Conservation (phyloP, 2,888 invertebrate species). For the Mythimna impura region DNA sequence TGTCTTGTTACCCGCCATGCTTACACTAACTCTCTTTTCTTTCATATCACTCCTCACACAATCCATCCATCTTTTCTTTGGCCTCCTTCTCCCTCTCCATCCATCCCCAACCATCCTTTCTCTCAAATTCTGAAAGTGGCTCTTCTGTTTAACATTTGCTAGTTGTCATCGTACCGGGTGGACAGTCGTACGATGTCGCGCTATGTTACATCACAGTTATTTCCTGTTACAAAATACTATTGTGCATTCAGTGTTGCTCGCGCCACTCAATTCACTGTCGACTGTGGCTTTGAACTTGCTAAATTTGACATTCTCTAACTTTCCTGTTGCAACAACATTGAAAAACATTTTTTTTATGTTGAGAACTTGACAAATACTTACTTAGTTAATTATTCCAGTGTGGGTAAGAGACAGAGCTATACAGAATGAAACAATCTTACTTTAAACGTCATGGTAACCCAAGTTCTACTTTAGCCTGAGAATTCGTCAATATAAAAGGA, state of each 20-base stretch:
- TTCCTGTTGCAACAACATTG: neutral
- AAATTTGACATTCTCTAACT: slow-evolving; percentile 2
- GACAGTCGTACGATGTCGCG: slow-evolving; percentile 66
- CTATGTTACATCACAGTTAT: slow-evolving; percentile 67
- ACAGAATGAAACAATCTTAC: too few relatives aligned
- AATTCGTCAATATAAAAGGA: neutral
- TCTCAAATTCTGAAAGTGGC: neutral
- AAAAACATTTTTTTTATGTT: neutral
- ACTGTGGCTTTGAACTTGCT: slow-evolving; percentile 57
- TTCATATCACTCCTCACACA: too few relatives aligned
- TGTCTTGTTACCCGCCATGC: too few relatives aligned
- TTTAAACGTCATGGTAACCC: neutral
- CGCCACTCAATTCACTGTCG: slow-evolving; percentile 11
- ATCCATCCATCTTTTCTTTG: too few relatives aligned
- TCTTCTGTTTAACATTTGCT: slow-evolving; percentile 17
- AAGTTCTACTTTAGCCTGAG: neutral
- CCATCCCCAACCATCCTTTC: too few relatives aligned
- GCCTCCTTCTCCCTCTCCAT: too few relatives aligned
- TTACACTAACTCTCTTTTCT: too few relatives aligned
- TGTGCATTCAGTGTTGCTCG: slow-evolving; percentile 50
- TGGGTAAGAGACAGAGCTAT: too few relatives aligned
- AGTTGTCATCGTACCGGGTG: neutral
- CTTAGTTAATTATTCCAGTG: too few relatives aligned
- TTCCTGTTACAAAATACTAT: slow-evolving; percentile 63
- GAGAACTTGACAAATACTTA: neutral